phyloP scores from a whole-genome alignment of 1,140 invertebrate genomes.

The Wiebesia pumilae region DNA sequence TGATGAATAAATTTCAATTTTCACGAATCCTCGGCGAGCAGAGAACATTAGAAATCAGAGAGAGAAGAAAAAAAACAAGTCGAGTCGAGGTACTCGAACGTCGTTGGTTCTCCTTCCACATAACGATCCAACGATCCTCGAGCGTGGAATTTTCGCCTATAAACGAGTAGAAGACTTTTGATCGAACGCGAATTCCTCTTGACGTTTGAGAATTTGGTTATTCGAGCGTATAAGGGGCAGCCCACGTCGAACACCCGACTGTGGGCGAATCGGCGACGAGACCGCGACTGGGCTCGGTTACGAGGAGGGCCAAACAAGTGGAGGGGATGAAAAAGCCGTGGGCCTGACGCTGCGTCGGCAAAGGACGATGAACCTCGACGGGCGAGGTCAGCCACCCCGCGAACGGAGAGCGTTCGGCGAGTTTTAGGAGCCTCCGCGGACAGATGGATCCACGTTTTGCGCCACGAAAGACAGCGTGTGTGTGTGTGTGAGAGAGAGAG shows the following conservation, averaged over 20 bases:
- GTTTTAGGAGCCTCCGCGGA: constrained; percentile 53
- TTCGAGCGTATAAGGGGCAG: constrained; percentile 17
- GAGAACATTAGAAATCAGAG: background rate
- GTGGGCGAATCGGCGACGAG: background rate
- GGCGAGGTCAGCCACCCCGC: constrained; percentile 73
- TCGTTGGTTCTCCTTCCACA: background rate
- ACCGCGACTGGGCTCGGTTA: constrained; percentile 32
- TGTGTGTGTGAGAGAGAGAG: background rate
- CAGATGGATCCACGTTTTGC: constrained; percentile 56
- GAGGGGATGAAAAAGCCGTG: constrained; percentile 55
- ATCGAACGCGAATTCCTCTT: too few relatives aligned
- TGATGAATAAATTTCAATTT: background rate
- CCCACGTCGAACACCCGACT: background rate
- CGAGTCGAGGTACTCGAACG: too few relatives aligned
- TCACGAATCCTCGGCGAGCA: background rate
- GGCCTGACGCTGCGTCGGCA: constrained; percentile 64
- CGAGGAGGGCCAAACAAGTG: constrained; percentile 56
- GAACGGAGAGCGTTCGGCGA: constrained; percentile 46
- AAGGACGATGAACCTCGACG: constrained; percentile 69
- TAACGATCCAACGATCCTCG: background rate
- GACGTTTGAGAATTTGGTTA: background rate
- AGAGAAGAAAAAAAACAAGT: background rate
- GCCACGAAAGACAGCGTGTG: background rate
- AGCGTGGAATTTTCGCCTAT: too few relatives aligned
- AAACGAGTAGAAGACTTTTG: too few relatives aligned